Conservation (phyloP, 2,797 vertebrate genomes). For the Crenuchus spilurus region DNA sequence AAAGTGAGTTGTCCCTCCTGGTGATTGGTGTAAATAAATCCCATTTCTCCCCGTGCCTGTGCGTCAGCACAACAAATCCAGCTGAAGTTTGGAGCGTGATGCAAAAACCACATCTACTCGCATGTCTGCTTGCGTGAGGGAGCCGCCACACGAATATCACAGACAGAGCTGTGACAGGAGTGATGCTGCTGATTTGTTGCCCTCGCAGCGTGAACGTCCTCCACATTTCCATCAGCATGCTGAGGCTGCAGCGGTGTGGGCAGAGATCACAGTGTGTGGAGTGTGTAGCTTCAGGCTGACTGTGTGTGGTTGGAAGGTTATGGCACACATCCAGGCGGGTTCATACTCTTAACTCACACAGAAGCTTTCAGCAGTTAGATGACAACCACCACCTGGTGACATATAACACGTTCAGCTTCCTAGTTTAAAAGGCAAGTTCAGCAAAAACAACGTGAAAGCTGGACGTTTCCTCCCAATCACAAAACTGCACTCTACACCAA, state of each 20-base stretch:
- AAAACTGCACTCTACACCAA: no score
- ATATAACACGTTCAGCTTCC: no score
- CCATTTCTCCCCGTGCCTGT: neutral
- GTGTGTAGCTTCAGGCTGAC: neutral
- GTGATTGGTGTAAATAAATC: neutral
- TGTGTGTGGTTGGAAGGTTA: neutral
- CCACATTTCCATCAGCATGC: neutral
- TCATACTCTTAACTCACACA: conserved; percentile 14
- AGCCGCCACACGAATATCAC: no score
- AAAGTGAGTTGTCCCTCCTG: neutral
- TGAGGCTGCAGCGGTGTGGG: neutral
- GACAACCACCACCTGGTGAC: neutral
- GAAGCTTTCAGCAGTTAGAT: conserved; percentile 11
- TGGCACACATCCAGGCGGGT: conserved; percentile 8
- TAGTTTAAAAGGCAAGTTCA: no score
- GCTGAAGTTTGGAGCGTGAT: conserved; percentile 53
- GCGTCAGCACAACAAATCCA: neutral
- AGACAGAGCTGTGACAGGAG: neutral
- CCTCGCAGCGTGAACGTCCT: neutral
- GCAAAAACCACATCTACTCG: no score
- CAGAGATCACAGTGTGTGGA: neutral
- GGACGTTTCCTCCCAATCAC: no score
- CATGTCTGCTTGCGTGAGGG: no score
- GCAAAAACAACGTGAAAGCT: no score
- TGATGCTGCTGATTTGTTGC: neutral